Conservation (phyloP, 2,113 vertebrate genomes). For the Daphoenositta chrysoptera region DNA sequence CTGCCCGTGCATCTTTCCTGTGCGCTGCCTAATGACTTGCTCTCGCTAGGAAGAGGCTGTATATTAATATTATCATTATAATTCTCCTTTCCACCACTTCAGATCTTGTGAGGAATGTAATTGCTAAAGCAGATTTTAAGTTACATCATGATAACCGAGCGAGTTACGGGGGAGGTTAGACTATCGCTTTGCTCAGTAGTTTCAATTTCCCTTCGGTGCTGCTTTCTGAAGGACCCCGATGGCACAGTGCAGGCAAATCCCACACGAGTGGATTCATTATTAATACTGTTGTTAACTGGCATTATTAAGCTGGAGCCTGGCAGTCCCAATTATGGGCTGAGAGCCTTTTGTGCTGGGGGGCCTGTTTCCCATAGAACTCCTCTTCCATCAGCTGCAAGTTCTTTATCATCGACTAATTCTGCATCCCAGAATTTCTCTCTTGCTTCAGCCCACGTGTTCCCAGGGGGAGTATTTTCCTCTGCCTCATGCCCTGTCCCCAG, state of each 20-base stretch:
- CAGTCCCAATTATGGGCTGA: not conserved
- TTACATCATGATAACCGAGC: slow-evolving; percentile 9
- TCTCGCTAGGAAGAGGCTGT: slow-evolving; percentile 33
- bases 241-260: not conserved
- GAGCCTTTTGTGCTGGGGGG: not conserved
- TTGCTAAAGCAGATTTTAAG: slow-evolving; percentile 56
- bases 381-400: not conserved
- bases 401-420: not conserved
- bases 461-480: not conserved
- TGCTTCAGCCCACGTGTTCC: not conserved
- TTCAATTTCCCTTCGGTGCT: slow-evolving; percentile 9
- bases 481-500: not conserved
- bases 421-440: not conserved
- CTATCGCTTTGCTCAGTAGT: not conserved
- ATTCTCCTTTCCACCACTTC: slow-evolving; percentile 41
- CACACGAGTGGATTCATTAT: not conserved
- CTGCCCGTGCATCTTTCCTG: slow-evolving; percentile 43
- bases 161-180: slow-evolving; percentile 37
- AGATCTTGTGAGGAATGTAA: slow-evolving; percentile 56
- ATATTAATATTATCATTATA: slow-evolving; percentile 51
- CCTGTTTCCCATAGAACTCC: not conserved
- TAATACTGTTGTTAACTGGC: not conserved
- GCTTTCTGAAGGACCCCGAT: not conserved
- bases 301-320: not conserved
- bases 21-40: slow-evolving; percentile 44